phyloP scores from a whole-genome alignment of 2,888 invertebrate genomes.

The Cryptocephalus moraei region DNA sequence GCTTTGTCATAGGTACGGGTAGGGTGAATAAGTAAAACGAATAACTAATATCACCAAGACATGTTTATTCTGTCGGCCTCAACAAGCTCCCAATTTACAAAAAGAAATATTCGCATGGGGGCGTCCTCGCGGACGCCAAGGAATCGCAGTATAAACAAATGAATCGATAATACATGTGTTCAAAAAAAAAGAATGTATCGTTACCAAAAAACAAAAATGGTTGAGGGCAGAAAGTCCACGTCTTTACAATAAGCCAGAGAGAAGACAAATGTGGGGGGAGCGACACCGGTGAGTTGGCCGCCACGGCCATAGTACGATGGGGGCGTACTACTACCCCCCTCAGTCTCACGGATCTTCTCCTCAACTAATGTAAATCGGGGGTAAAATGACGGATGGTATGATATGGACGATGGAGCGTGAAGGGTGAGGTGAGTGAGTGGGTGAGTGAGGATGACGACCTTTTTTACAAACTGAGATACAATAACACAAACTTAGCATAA shows the following conservation, averaged over 20 bases:
- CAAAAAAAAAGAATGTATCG: slow-evolving; percentile 1
- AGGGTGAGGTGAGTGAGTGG: slow-evolving; percentile 7
- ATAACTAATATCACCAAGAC: slow-evolving; percentile 34
- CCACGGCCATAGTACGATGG: slow-evolving; percentile 27
- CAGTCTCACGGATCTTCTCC: slow-evolving; percentile 37
- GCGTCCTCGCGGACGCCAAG: background rate
- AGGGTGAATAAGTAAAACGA: slow-evolving; percentile 6
- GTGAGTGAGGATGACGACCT: slow-evolving; percentile 22
- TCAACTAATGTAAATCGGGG: slow-evolving; percentile 24
- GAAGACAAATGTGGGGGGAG: slow-evolving; percentile 31
- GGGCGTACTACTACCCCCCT: slow-evolving; percentile 31
- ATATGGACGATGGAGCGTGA: slow-evolving; percentile 13
- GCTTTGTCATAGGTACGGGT: no score
- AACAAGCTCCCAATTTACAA: slow-evolving; percentile 50
- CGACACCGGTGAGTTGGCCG: slow-evolving; percentile 25
- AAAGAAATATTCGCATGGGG: slow-evolving; percentile 8
- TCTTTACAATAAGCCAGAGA: slow-evolving; percentile 27
- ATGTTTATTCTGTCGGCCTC: slow-evolving; percentile 37
- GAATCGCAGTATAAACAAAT: slow-evolving; percentile 12
- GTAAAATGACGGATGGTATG: slow-evolving; percentile 14
- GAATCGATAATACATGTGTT: slow-evolving; percentile 10
- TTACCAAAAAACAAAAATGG: slow-evolving; percentile 16
- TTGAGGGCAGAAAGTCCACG: slow-evolving; percentile 35
- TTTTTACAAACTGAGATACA: slow-evolving; percentile 40
- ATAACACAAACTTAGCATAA: slow-evolving; percentile 38